phyloP scores from a whole-genome alignment of 2,888 invertebrate species.

The Melieria picta region DNA sequence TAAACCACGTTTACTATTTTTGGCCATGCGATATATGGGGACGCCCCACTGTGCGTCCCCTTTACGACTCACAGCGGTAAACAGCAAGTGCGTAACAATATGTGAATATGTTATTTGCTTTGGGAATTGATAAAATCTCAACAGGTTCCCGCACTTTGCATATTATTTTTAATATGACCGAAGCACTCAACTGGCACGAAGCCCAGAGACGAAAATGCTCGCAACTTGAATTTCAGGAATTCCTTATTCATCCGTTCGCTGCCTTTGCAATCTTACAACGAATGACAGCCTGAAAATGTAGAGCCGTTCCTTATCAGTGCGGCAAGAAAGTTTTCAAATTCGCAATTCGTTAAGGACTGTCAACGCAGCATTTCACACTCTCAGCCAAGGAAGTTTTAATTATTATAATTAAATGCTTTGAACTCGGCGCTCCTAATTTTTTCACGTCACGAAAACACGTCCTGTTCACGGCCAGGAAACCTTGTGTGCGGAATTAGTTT shows the following conservation, averaged over 20 bases:
- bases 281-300: background rate
- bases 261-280: too few species aligned
- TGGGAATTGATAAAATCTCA: constrained; percentile 66
- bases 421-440: constrained; percentile 35
- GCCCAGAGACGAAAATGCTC: constrained; percentile 21
- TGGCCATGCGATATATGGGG: too few species aligned
- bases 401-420: constrained; percentile 50
- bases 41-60: too few species aligned
- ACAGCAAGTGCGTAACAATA: constrained; percentile 43
- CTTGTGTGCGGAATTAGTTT: too few species aligned
- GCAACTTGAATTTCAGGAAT: too few species aligned
- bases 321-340: constrained; percentile 18
- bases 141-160: constrained; percentile 66
- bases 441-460: too few species aligned
- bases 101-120: constrained; percentile 63
- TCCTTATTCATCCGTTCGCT: too few species aligned
- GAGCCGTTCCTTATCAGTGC: background rate
- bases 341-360: constrained; percentile 38
- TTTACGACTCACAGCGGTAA: background rate
- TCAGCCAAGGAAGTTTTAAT: constrained; percentile 48
- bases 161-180: constrained; percentile 36
- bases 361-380: constrained; percentile 47
- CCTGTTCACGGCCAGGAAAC: too few species aligned
- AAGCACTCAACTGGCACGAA: background rate
- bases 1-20: too few species aligned